phyloP scores from a whole-genome alignment of 2,113 vertebrate genomes.

The Trachemys scripta region DNA sequence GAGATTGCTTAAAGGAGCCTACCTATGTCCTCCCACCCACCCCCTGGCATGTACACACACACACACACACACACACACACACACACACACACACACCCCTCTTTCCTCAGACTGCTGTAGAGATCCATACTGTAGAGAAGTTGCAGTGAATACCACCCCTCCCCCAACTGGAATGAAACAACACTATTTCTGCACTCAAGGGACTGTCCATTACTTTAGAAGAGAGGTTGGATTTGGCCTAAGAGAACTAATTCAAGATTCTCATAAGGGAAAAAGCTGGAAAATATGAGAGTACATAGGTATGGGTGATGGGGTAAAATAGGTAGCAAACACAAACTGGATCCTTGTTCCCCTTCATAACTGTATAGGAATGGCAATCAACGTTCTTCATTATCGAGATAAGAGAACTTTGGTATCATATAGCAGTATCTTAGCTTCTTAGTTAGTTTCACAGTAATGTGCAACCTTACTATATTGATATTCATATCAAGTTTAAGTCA shows the following conservation, averaged over 20 bases:
- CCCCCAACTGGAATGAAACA: slow-evolving; percentile 38
- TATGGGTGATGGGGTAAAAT: neutral
- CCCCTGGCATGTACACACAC: too few species aligned
- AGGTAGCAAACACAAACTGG: slow-evolving; percentile 16
- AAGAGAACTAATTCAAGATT: slow-evolving; percentile 56
- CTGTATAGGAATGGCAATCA: neutral
- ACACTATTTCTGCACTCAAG: slow-evolving; percentile 49
- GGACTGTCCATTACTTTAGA: neutral
- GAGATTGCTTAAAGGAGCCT: neutral
- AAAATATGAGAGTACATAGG: neutral
- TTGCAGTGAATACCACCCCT: neutral
- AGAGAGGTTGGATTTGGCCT: slow-evolving; percentile 22
- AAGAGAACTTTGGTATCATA: neutral
- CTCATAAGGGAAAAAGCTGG: neutral
- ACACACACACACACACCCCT: too few species aligned
- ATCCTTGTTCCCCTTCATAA: neutral
- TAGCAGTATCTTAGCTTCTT: neutral
- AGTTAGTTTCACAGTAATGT: neutral
- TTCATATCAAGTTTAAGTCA: neutral
- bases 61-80: too few species aligned
- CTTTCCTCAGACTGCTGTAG: neutral
- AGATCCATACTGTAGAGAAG: neutral
- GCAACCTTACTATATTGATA: neutral
- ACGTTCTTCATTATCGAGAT: neutral
- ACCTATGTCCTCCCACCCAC: neutral